Percentiles rank a stretch among this genome's conserved stretches.
Evolutionary conservation across 2,113 vertebrate species (phyloP).

Genomic region (Eulacestoma nigropectus): DNA sequence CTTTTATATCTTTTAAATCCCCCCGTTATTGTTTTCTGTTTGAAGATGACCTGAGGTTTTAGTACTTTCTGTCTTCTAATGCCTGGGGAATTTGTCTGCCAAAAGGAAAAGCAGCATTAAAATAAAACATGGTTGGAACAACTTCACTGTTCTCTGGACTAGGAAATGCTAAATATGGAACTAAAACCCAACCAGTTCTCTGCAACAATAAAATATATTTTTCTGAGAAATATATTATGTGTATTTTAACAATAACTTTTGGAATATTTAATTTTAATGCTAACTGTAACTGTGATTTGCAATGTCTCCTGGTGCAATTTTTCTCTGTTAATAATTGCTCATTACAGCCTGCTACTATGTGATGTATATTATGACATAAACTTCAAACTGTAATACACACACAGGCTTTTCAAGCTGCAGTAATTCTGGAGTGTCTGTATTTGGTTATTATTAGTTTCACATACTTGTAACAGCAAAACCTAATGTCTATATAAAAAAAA

Average conservation of each 20-base stretch:
- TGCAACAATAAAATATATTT: neutral
- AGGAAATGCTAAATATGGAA: neutral
- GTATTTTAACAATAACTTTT: neutral
- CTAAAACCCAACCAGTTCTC: neutral
- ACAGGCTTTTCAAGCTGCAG: neutral
- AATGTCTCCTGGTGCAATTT: neutral
- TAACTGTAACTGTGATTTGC: neutral
- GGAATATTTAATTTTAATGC: neutral
- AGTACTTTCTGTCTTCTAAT: neutral
- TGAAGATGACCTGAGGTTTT: neutral
- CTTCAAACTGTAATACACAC: neutral
- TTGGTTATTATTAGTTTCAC: neutral
- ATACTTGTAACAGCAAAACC: neutral
- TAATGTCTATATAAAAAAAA: neutral
- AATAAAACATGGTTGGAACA: neutral
- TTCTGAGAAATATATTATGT: neutral
- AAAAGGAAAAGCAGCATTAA: neutral
- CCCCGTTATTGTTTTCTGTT: neutral
- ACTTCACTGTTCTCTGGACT: neutral
- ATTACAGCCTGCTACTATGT: neutral
- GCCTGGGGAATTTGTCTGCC: neutral
- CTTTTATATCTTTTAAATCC: neutral
- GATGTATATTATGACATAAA: neutral
- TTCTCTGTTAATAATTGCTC: neutral
- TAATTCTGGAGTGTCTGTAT: neutral